phyloP scores from a whole-genome alignment of 2,888 invertebrate species.

The Epistrophe eligans region DNA sequence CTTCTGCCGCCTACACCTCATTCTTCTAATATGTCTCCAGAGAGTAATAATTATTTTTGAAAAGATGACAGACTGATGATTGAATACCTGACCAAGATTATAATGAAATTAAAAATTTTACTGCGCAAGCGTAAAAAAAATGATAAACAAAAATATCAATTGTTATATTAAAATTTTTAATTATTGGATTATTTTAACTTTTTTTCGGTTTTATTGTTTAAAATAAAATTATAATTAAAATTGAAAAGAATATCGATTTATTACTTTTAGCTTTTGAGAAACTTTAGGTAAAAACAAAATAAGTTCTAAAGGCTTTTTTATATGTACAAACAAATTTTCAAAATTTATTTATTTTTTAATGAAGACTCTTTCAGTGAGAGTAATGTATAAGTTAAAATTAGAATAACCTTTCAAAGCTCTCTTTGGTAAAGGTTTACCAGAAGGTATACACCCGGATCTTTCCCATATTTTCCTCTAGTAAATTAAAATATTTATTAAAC shows the following conservation, averaged over 20 bases:
- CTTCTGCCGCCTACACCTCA: constrained; percentile 79
- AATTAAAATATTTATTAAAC: no score
- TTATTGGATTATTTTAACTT: background rate
- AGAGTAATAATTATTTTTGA: background rate
- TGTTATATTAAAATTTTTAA: constrained; percentile 1
- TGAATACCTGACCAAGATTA: constrained; percentile 47
- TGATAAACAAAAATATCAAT: constrained; percentile 13
- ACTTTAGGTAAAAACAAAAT: background rate
- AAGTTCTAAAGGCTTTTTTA: background rate
- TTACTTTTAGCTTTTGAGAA: background rate
- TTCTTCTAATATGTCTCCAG: constrained; percentile 60
- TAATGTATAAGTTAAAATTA: no score
- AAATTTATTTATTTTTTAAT: no score
- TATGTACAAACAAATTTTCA: background rate
- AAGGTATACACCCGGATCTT: no score
- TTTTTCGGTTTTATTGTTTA: constrained; percentile 60
- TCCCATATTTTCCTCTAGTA: no score
- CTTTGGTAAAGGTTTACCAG: no score
- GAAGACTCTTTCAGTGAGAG: no score
- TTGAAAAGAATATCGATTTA: background rate
- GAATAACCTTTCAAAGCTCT: no score
- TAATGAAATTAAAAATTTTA: background rate
- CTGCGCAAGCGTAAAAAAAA: constrained; percentile 13
- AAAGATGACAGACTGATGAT: constrained; percentile 36
- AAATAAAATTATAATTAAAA: constrained; percentile 56